Percentiles rank a stretch among this genome's conserved stretches.
Conservation (phyloP, 2,797 vertebrate genomes). For the Clarias pachynema region DNA sequence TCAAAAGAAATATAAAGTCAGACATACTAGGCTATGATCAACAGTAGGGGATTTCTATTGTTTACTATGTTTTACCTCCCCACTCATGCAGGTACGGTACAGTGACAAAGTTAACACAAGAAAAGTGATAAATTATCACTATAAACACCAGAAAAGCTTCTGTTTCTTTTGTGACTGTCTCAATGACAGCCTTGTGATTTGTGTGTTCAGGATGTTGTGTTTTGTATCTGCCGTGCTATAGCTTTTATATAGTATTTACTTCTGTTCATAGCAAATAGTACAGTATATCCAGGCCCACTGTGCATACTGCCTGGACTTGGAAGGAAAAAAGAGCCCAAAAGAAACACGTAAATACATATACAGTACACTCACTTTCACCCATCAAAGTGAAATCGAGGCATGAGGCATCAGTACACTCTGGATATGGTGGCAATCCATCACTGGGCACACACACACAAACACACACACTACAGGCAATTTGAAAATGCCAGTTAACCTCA, state of each 20-base stretch:
- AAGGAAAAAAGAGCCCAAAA: not conserved
- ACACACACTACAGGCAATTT: too few relatives aligned
- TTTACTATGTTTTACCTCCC: not conserved
- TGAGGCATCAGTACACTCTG: too few relatives aligned
- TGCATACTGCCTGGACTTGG: not conserved
- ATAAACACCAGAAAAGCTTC: not conserved
- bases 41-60: not conserved
- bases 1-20: not conserved
- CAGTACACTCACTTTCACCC: too few relatives aligned
- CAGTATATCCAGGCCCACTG: not conserved
- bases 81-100: not conserved
- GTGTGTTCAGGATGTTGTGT: not conserved
- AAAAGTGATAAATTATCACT: not conserved
- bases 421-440: too few relatives aligned
- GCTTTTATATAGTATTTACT: not conserved
- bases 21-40: not conserved
- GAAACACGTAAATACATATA: not conserved
- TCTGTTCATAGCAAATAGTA: not conserved
- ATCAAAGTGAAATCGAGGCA: too few relatives aligned
- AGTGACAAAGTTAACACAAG: too few relatives aligned
- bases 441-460: not conserved
- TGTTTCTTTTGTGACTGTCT: not conserved
- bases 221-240: not conserved
- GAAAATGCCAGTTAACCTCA: too few relatives aligned
- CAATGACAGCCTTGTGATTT: not conserved